phyloP scores from a whole-genome alignment of 2,888 invertebrate species.

The Plemyria rubiginata region DNA sequence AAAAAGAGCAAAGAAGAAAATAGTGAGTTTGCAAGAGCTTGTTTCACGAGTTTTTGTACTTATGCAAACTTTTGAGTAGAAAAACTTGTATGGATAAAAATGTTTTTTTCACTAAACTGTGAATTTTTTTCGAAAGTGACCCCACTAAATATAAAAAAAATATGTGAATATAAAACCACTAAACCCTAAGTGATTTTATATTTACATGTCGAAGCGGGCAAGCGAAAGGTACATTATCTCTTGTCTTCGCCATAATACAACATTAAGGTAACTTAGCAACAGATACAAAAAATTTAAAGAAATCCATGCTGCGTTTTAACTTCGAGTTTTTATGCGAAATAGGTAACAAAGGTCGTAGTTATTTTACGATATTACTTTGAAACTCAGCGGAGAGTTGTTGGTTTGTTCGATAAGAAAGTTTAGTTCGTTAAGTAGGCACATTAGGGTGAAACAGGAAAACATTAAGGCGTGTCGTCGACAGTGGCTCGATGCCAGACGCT shows the following conservation, averaged over 20 bases:
- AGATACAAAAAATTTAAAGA: constrained; percentile 24
- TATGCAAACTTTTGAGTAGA: too few species aligned
- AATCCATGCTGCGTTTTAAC: constrained; percentile 26
- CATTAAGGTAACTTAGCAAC: constrained; percentile 4
- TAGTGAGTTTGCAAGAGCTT: too few species aligned
- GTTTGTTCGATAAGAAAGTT: constrained; percentile 80
- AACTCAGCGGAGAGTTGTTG: constrained; percentile 67
- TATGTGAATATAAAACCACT: too few species aligned
- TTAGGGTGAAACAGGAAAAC: constrained; percentile 80
- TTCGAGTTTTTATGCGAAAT: constrained; percentile 48
- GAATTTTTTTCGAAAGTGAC: too few species aligned
- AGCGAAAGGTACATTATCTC: too few species aligned
- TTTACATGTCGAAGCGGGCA: too few species aligned
- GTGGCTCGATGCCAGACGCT: constrained; percentile 77
- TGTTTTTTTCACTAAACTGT: too few species aligned
- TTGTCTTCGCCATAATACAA: background rate
- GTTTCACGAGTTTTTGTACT: too few species aligned
- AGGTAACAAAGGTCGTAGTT: constrained; percentile 57
- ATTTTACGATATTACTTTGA: constrained; percentile 68
- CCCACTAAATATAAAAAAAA: too few species aligned
- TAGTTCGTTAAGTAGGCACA: constrained; percentile 82
- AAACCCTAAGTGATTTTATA: too few species aligned
- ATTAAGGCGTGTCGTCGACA: constrained; percentile 74
- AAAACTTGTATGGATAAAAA: too few species aligned
- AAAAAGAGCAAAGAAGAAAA: too few species aligned